phyloP scores from a whole-genome alignment of 2,888 invertebrate genomes.

The Amphimallon solstitiale region DNA sequence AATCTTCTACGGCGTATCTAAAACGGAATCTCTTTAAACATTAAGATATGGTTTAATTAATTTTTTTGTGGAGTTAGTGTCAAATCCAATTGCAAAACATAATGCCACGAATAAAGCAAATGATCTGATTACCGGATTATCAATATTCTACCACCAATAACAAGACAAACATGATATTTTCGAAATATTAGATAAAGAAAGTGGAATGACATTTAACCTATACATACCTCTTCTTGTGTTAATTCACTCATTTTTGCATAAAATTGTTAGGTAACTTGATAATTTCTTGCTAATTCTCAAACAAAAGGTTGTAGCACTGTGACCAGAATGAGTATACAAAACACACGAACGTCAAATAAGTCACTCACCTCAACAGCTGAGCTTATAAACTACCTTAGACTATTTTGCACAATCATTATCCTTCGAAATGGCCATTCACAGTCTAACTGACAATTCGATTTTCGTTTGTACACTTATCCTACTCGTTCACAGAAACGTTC shows the following conservation, averaged over 20 bases:
- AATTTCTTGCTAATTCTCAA: conserved; percentile 35
- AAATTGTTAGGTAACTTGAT: conserved; percentile 37
- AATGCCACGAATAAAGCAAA: conserved; percentile 12
- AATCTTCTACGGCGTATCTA: conserved; percentile 82
- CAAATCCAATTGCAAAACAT: conserved; percentile 15
- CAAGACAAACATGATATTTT: conserved; percentile 20
- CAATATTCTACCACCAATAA: conserved; percentile 5
- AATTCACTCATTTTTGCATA: conserved; percentile 78
- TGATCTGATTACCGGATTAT: background rate
- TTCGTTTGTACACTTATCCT: conserved; percentile 22
- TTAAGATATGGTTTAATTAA: background rate
- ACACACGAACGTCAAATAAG: conserved; percentile 56
- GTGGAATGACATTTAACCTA: conserved; percentile 37
- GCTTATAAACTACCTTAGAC: conserved; percentile 55
- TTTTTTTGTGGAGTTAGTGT: conserved; percentile 23
- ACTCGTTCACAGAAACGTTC: conserved; percentile 8
- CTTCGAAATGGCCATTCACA: conserved; percentile 48
- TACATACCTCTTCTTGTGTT: conserved; percentile 87
- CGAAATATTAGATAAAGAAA: conserved; percentile 17
- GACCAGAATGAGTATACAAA: conserved; percentile 37
- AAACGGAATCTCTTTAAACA: conserved; percentile 49
- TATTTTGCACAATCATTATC: conserved; percentile 46
- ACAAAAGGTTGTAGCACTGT: conserved; percentile 34
- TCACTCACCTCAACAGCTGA: conserved; percentile 62
- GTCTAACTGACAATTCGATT: conserved; percentile 47